phyloP scores from a whole-genome alignment of 92 coral and sea anemone species.

The Pocillopora grandis region DNA sequence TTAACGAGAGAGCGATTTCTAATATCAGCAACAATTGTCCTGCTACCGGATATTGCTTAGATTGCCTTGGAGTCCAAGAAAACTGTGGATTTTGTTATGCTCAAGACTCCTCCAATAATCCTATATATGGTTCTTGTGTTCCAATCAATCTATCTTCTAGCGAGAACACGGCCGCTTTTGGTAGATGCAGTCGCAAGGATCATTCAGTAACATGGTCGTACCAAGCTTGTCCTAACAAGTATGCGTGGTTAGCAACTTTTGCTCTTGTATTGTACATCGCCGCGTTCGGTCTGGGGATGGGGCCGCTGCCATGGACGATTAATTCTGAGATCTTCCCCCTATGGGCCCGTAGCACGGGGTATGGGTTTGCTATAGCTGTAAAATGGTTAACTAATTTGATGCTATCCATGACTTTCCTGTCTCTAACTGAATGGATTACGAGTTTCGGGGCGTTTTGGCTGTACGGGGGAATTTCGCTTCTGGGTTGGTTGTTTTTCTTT shows the following conservation, averaged over 20 bases:
- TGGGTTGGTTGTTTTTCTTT: conserved; percentile 86
- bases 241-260: conserved; percentile 83
- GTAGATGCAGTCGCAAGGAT: conserved; percentile 65
- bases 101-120: conserved; percentile 39
- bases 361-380: conserved; percentile 71
- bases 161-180: conserved; percentile 57
- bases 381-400: conserved; percentile 77
- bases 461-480: conserved; percentile 68
- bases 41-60: conserved; percentile 38
- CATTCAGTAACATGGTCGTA: conserved; percentile 55
- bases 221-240: conserved; percentile 77
- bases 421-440: conserved; percentile 71
- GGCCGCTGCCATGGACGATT: conserved; percentile 89
- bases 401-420: conserved; percentile 74
- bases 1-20: conserved; percentile 27
- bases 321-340: conserved; percentile 86
- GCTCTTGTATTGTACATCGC: conserved; percentile 74
- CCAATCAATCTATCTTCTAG: conserved; percentile 42
- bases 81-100: conserved; percentile 84
- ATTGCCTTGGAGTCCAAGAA: conserved; percentile 34
- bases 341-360: conserved; percentile 85
- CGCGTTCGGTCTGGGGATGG: conserved; percentile 85
- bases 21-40: conserved; percentile 37
- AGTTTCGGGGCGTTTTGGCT: conserved; percentile 91
- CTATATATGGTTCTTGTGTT: conserved; percentile 79